phyloP scores from a whole-genome alignment of 1,140 invertebrate species.

The Scaptomyza graminum region DNA sequence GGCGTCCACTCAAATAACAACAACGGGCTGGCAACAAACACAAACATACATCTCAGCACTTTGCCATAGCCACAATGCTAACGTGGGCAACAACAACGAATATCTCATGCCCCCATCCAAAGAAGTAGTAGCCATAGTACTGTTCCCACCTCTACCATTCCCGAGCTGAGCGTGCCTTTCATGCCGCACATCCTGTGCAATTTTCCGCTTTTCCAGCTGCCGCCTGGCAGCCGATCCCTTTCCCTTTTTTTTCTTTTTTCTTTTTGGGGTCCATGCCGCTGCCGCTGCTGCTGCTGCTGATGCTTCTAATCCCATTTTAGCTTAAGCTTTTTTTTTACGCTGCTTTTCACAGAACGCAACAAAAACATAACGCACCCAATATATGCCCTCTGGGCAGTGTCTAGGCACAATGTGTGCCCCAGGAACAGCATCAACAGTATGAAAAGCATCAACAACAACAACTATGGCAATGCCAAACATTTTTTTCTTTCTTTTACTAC shows the following conservation, averaged over 20 bases:
- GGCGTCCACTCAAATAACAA: slow-evolving; percentile 69
- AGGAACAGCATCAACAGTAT: slow-evolving; percentile 4
- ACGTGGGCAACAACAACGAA: slow-evolving; percentile 24
- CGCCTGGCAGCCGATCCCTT: neutral
- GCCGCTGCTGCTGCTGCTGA: slow-evolving; percentile 19
- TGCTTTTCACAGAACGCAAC: slow-evolving; percentile 56
- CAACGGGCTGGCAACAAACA: slow-evolving; percentile 32
- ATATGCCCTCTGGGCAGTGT: slow-evolving; percentile 34
- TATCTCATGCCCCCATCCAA: slow-evolving; percentile 23
- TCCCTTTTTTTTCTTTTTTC: neutral
- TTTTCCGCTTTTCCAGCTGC: slow-evolving; percentile 12
- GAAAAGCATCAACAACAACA: slow-evolving; percentile 5
- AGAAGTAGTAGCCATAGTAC: neutral
- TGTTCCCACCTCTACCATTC: neutral
- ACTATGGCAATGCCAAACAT: slow-evolving; percentile 13
- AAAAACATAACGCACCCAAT: slow-evolving; percentile 21
- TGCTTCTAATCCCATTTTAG: slow-evolving; percentile 79
- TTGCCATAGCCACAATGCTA: slow-evolving; percentile 42
- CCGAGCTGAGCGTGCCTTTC: neutral
- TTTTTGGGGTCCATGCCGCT: slow-evolving; percentile 24
- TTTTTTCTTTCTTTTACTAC: slow-evolving; percentile 22
- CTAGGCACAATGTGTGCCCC: slow-evolving; percentile 8
- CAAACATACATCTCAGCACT: slow-evolving; percentile 41
- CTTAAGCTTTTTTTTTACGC: slow-evolving; percentile 73
- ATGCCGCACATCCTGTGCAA: slow-evolving; percentile 17